phyloP scores from a whole-genome alignment of 2,888 invertebrate genomes.

The Tribolium freemani region DNA sequence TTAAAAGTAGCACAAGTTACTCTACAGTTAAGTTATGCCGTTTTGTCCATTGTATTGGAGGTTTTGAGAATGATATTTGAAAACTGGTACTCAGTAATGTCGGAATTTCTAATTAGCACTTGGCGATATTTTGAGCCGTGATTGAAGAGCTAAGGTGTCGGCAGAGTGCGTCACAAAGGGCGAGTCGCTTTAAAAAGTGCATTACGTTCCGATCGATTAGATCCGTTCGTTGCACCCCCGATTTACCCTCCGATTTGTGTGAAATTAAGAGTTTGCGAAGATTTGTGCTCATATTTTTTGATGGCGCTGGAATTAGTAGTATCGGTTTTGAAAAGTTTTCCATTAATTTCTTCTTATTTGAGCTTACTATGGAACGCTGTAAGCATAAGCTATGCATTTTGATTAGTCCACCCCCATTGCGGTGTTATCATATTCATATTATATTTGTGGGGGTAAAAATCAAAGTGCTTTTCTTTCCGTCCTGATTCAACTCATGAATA shows the following conservation, averaged over 20 bases:
- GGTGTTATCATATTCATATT: constrained; percentile 67
- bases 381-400: constrained; percentile 67
- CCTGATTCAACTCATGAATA: constrained; percentile 65
- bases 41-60: too few species aligned
- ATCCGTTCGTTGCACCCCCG: constrained; percentile 42
- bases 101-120: too few species aligned
- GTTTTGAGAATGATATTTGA: too few species aligned
- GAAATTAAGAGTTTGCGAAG: constrained; percentile 8
- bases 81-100: too few species aligned
- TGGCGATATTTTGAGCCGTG: not conserved
- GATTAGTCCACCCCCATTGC: constrained; percentile 64
- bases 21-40: too few species aligned
- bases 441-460: constrained; percentile 67
- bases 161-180: constrained; percentile 35
- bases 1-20: too few species aligned
- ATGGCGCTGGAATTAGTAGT: constrained; percentile 14
- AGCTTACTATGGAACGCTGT: constrained; percentile 59
- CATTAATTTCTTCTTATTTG: constrained; percentile 63
- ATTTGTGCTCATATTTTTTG: constrained; percentile 9
- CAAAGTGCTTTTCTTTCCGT: constrained; percentile 64
- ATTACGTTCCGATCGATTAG: constrained; percentile 45
- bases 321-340: constrained; percentile 45
- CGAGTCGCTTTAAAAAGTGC: constrained; percentile 38
- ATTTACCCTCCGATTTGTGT: constrained; percentile 42
- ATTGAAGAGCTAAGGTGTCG: not conserved